phyloP scores from a whole-genome alignment of 2,797 vertebrate species.

The Myioborus melanocephalus region DNA sequence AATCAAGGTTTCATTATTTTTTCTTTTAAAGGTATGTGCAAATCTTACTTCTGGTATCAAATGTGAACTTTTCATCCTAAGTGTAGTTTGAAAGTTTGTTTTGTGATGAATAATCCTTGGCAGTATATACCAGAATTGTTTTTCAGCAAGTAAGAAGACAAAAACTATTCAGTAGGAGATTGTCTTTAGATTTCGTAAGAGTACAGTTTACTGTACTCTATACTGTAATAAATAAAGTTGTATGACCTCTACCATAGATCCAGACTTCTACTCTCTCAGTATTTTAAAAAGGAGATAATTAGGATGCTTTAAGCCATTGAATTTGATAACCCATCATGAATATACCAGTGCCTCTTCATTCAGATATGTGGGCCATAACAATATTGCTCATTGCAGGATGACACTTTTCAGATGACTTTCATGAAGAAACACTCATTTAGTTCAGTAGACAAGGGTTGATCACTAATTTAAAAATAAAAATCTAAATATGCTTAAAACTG shows the following conservation, averaged over 20 bases:
- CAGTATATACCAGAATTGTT: background rate
- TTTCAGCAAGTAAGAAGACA: background rate
- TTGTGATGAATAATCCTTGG: background rate
- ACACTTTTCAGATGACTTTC: fast-evolving
- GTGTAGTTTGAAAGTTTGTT: background rate
- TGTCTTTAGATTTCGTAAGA: background rate
- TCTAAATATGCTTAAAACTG: background rate
- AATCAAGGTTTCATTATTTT: background rate
- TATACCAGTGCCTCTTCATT: fast-evolving
- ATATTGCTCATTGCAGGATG: background rate
- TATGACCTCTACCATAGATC: background rate
- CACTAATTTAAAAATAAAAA: background rate
- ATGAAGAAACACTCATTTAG: background rate
- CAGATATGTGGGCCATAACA: background rate
- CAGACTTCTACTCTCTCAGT: background rate
- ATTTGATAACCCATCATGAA: background rate
- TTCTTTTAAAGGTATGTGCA: background rate
- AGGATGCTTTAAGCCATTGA: background rate
- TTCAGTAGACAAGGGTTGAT: background rate
- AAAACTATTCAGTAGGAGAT: background rate
- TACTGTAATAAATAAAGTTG: background rate
- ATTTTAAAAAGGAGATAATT: background rate
- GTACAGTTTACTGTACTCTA: background rate
- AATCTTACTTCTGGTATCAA: background rate
- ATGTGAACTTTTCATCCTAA: background rate